Evolutionary conservation across 2,113 vertebrate genomes (phyloP).

Genomic region (Barbus barbus): DNA sequence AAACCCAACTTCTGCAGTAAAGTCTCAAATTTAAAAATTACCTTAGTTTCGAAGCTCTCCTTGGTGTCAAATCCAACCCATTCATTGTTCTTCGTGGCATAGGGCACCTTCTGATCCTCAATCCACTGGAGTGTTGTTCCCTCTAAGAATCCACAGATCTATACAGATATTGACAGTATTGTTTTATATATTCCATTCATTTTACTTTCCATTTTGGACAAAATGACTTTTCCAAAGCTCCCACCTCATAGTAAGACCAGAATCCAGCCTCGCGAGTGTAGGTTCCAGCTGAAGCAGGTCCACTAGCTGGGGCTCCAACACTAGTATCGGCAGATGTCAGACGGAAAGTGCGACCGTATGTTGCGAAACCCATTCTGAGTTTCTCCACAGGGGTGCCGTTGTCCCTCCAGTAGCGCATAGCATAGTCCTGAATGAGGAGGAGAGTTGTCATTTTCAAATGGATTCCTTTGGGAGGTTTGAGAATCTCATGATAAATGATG

Average conservation of each 20-base stretch:
- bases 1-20: neutral
- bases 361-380: conserved; percentile 81
- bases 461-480: neutral
- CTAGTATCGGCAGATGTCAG: conserved; percentile 64
- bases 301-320: conserved; percentile 70
- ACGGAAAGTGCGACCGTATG: conserved; percentile 81
- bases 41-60: conserved; percentile 79
- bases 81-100: conserved; percentile 74
- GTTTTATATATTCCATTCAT: neutral
- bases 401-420: conserved; percentile 81
- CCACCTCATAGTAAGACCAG: conserved; percentile 85
- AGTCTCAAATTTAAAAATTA: conserved; percentile 44
- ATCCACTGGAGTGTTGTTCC: conserved; percentile 72
- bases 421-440: conserved; percentile 69
- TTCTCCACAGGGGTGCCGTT: conserved; percentile 78
- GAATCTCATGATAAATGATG: neutral
- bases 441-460: neutral
- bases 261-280: conserved; percentile 81
- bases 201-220: neutral
- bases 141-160: conserved; percentile 79
- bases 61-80: conserved; percentile 83
- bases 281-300: conserved; percentile 74
- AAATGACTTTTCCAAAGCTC: neutral
- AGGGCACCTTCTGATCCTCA: conserved; percentile 79
- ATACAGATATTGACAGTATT: neutral